Evolutionary conservation across 2,113 vertebrate genomes (phyloP).

Genomic region (Gavia stellata): DNA sequence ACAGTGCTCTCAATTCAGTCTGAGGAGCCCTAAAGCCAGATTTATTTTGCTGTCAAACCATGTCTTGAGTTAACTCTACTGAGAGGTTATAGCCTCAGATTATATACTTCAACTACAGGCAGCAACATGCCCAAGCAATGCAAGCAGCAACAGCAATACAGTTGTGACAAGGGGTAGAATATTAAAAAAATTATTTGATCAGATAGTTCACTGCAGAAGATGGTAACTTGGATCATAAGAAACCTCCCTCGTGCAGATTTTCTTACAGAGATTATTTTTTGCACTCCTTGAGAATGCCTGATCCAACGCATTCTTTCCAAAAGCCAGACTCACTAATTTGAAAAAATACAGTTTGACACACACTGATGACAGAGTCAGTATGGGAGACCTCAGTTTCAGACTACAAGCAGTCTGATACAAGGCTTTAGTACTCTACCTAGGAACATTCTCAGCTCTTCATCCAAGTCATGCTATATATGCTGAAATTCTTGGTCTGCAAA

Average conservation of each 20-base stretch:
- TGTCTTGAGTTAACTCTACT: not conserved
- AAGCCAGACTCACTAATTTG: not conserved
- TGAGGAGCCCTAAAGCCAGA: not conserved
- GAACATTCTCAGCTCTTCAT: not conserved
- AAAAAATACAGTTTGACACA: not conserved
- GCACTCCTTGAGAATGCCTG: not conserved
- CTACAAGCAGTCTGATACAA: not conserved
- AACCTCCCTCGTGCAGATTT: not conserved
- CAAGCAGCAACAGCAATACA: not conserved
- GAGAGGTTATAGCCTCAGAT: not conserved
- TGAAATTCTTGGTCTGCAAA: not conserved
- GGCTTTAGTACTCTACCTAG: not conserved
- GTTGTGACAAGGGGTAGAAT: not conserved
- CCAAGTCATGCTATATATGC: fast-evolving
- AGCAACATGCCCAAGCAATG: not conserved
- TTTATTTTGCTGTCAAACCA: slow-evolving; percentile 29
- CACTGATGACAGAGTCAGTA: not conserved
- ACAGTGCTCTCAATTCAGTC: not conserved
- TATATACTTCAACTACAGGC: not conserved
- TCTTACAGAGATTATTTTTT: not conserved
- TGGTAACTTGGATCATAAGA: not conserved
- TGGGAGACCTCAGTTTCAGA: not conserved
- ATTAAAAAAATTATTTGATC: not conserved
- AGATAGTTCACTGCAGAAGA: not conserved
- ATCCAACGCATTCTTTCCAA: not conserved